A percentile compares a stretch with the other conserved stretches of the same genome.
These are phyloP conservation scores for Xyrichtys novacula DNA, from an alignment of 2,797 vertebrate genomes.

Conservation along the genomic window DNA sequence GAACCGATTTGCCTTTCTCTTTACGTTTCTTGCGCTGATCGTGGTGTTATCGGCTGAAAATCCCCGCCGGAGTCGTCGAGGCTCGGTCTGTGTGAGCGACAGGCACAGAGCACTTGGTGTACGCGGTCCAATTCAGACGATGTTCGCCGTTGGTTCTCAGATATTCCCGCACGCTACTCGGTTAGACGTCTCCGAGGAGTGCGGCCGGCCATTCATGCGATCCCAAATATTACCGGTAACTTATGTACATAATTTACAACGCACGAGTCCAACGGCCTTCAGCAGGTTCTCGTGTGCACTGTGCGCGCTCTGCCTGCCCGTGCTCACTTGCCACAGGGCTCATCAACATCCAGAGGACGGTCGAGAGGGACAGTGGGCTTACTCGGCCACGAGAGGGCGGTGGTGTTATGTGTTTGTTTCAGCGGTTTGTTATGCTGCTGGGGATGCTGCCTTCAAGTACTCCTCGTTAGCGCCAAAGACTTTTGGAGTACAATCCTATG, in stretches of 20 bases:
- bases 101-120: constrained; percentile 38
- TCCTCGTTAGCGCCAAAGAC: background rate
- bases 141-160: constrained; percentile 44
- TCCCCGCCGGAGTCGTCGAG: constrained; percentile 73
- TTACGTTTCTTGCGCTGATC: constrained; percentile 8
- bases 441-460: constrained; percentile 50
- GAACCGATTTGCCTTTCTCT: constrained; percentile 14
- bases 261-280: constrained; percentile 60
- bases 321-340: constrained; percentile 62
- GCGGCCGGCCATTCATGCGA: constrained; percentile 54
- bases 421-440: constrained; percentile 8
- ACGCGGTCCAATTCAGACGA: constrained; percentile 61
- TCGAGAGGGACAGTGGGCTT: background rate
- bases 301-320: constrained; percentile 54
- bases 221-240: constrained; percentile 46
- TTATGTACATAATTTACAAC: constrained; percentile 73
- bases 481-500: background rate
- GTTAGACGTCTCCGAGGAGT: constrained; percentile 33
- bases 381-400: constrained; percentile 61
- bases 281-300: constrained; percentile 58
- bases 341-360: constrained; percentile 38
- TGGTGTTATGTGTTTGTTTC: background rate
- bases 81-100: constrained; percentile 54
- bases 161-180: constrained; percentile 47
- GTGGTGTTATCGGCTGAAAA: constrained; percentile 62